phyloP scores from a whole-genome alignment of 2,797 vertebrate species.

The Anabacerthia variegaticeps region DNA sequence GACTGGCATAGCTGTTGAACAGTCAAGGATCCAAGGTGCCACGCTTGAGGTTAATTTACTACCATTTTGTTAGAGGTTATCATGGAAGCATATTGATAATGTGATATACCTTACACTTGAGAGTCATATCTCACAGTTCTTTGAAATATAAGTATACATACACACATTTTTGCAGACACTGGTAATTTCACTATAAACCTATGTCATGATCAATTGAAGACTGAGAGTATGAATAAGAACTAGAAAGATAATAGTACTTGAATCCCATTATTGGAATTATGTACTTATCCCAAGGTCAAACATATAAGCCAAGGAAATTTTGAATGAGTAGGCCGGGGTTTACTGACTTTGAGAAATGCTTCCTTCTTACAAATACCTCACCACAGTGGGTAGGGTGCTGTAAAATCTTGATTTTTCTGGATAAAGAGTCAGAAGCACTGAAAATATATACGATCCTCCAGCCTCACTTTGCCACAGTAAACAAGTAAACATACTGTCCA shows the following conservation, averaged over 20 bases:
- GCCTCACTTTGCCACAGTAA: neutral
- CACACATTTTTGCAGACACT: neutral
- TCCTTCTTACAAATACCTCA: neutral
- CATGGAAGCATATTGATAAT: neutral
- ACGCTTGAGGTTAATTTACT: neutral
- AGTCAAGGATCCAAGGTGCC: neutral
- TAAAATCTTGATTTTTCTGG: neutral
- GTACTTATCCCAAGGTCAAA: conserved; percentile 5
- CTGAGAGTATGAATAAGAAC: neutral
- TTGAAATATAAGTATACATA: neutral
- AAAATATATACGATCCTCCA: neutral
- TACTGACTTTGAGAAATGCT: neutral
- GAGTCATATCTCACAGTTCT: neutral
- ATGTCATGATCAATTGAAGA: neutral
- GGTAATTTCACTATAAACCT: neutral
- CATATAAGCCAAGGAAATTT: neutral
- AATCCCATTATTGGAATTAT: neutral
- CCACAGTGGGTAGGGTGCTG: neutral
- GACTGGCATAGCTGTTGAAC: neutral
- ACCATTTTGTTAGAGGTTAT: neutral
- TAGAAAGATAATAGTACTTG: neutral
- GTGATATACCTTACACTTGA: neutral
- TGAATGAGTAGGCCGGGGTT: neutral
- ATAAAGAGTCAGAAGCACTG: neutral
- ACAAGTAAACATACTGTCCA: neutral